phyloP scores from a whole-genome alignment of 1,140 invertebrate genomes.

The Linepithema humile region DNA sequence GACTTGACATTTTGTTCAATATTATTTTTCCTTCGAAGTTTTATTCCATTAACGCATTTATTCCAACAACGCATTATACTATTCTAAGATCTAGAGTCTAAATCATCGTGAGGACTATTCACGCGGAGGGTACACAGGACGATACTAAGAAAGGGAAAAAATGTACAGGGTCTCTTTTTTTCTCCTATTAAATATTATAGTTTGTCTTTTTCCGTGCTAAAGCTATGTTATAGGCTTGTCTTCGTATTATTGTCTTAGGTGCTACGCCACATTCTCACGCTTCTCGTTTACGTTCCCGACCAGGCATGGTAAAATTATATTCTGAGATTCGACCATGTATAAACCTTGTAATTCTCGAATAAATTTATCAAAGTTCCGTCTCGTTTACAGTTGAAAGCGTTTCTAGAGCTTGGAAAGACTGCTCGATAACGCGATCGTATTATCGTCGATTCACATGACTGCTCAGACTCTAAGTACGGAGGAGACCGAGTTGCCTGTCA shows the following conservation, averaged over 20 bases:
- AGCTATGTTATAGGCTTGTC: constrained; percentile 72
- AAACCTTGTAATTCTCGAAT: neutral
- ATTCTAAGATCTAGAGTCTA: constrained; percentile 52
- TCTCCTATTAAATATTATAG: constrained; percentile 79
- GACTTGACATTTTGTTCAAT: neutral
- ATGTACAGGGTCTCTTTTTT: constrained; percentile 60
- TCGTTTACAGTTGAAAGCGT: neutral
- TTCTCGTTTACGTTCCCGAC: neutral
- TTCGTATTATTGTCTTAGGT: constrained; percentile 67
- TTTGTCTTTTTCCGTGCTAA: constrained; percentile 79
- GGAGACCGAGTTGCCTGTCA: constrained; percentile 27
- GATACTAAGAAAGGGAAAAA: constrained; percentile 59
- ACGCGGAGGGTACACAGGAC: constrained; percentile 62
- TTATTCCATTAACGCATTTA: too few species aligned
- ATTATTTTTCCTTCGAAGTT: neutral
- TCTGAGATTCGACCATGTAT: constrained; percentile 33
- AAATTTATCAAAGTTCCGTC: constrained; percentile 22
- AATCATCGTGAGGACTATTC: constrained; percentile 55
- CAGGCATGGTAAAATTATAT: neutral
- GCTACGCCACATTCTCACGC: constrained; percentile 41
- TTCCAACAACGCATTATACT: constrained; percentile 47
- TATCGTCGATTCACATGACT: neutral
- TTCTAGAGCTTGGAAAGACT: neutral
- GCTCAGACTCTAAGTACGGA: constrained; percentile 49
- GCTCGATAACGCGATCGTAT: neutral